These are phyloP conservation scores for Takifugu rubripes DNA, from an alignment of 2,797 vertebrate genomes.

Conservation along the genomic window DNA sequence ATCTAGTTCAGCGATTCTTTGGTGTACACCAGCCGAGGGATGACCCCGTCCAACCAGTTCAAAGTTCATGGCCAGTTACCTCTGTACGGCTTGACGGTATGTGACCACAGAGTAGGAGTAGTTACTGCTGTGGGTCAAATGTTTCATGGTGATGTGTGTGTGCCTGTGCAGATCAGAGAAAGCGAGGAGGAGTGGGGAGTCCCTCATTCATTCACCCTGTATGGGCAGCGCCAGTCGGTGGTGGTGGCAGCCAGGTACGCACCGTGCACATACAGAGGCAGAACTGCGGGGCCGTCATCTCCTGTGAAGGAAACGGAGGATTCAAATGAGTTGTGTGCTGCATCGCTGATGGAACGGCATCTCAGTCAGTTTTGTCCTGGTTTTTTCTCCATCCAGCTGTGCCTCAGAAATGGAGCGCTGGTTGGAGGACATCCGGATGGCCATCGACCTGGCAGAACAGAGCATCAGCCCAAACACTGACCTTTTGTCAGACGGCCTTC, in stretches of 20 bases:
- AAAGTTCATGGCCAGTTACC: conserved; percentile 93
- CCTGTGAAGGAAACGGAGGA: not conserved
- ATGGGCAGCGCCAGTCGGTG: conserved; percentile 88
- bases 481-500: conserved; percentile 80
- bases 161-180: conserved; percentile 81
- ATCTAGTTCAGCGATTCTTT: conserved; percentile 89
- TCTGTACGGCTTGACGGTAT: conserved; percentile 91
- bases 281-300: no score
- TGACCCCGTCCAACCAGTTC: conserved; percentile 91
- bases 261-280: not conserved
- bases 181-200: conserved; percentile 96
- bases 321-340: not conserved
- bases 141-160: not conserved
- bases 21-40: conserved; percentile 92
- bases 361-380: not conserved
- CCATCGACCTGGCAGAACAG: conserved; percentile 90
- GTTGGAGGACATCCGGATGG: conserved; percentile 95
- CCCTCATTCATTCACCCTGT: conserved; percentile 89
- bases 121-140: no score
- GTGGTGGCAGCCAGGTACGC: conserved; percentile 90
- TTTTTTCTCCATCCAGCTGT: conserved; percentile 71
- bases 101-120: not conserved
- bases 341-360: not conserved
- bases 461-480: conserved; percentile 77
- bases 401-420: conserved; percentile 91